Conservation (phyloP, 2,888 invertebrate species). For the Melanchra persicariae region DNA sequence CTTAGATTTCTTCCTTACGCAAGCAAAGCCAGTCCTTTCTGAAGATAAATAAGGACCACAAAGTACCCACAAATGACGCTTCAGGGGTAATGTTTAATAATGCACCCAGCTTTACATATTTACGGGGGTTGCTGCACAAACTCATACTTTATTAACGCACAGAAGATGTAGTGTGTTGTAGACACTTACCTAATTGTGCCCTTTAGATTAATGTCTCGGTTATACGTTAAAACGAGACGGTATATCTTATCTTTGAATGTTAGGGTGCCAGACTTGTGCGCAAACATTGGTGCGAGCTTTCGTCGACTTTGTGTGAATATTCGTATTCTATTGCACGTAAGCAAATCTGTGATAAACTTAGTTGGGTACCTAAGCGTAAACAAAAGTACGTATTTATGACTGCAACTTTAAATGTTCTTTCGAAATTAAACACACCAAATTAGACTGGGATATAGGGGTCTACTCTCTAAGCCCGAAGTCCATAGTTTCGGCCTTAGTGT, state of each 20-base stretch:
- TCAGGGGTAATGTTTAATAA: constrained; percentile 83
- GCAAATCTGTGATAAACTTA: neutral
- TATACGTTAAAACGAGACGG: constrained; percentile 17
- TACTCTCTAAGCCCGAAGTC: too few species aligned
- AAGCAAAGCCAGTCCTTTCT: neutral
- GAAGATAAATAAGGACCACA: constrained; percentile 18
- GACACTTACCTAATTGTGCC: constrained; percentile 57
- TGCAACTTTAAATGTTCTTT: neutral
- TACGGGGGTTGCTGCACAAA: constrained; percentile 71
- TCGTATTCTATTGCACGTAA: neutral
- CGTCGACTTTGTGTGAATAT: neutral
- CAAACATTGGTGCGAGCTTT: neutral
- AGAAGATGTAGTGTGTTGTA: constrained; percentile 68
- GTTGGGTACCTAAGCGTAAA: too few species aligned
- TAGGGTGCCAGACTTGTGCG: constrained; percentile 23
- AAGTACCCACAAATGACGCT: constrained; percentile 64
- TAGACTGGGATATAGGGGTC: neutral
- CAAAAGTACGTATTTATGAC: neutral
- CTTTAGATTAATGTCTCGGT: constrained; percentile 59
- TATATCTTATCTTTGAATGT: constrained; percentile 24
- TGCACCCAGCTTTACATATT: constrained; percentile 84
- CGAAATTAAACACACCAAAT: neutral
- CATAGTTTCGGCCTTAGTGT: too few species aligned
- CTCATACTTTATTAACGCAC: constrained; percentile 83
- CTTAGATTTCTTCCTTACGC: neutral